Base-by-base conservation (phyloP, 2,888 invertebrate genomes). In the Dynastes hyllus region DNA sequence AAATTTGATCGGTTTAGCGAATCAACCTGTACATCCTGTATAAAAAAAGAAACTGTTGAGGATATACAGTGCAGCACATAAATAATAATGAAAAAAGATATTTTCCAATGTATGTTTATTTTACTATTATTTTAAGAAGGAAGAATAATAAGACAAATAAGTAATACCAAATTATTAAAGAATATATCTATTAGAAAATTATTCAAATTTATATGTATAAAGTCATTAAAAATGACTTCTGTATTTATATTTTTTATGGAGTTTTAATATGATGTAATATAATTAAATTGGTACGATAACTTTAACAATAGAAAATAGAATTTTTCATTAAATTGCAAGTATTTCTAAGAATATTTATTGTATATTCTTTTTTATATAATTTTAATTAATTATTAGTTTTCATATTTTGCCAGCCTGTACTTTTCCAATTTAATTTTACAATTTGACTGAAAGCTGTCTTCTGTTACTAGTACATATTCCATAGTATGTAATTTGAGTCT, bases 1-100 rank as follows among this genome's bases (percentile, higher is more conserved):
- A 45, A 45, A 45, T 45, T 11, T 11, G 45, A 45, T 45, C 11
- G 11, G 45, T 45, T 45, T 45, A 8, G 45, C 45, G 45, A 45
- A 45, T 11, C 45, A 11, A 11, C 11, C 9, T 45, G 11, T 11
- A 45, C 11, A 45, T 45, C 11, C 45, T 45, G 45, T 11, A 58
- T 58, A 58, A 58, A 58, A 58, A 58, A 58, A 53, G 16, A 50
- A 69, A 51, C 69, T 69, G 69, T 51, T 69, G 16, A 37, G 45
- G 11, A 29, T 51, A 53, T 78, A 51, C 55, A 79, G 69, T 78
- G 63, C 78, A 78, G 78, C 63, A 63, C 71, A 71, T 78, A 78
- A 65, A 71, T 78, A 55, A 50, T 13, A 53, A 73, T 73, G 55
- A 40, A 45, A 8, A 58, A 22, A 69, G 9, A 75, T 75, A 66